Conservation (phyloP, 1,140 invertebrate genomes). For the Pachyrhynchus sulphureomaculatus region DNA sequence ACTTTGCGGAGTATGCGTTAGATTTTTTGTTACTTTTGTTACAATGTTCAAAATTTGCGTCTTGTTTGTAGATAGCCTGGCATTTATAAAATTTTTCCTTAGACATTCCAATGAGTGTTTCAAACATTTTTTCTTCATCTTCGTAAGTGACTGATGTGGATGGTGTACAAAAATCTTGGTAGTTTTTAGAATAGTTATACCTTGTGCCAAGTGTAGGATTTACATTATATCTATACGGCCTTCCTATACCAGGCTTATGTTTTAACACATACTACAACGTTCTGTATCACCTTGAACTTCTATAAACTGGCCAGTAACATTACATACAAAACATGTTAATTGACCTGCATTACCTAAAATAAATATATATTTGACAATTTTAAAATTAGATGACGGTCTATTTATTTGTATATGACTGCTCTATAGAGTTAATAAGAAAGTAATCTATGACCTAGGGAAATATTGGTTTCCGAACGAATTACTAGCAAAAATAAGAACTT, state of each 20-base stretch:
- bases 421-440: no score
- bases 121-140: constrained; percentile 32
- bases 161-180: constrained; percentile 7
- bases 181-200: constrained; percentile 13
- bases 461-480: no score
- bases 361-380: no score
- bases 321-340: constrained; percentile 21
- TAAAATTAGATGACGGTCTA: no score
- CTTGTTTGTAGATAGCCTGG: neutral
- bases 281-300: constrained; percentile 6
- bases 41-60: neutral
- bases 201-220: constrained; percentile 9
- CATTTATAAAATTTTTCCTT: constrained; percentile 11
- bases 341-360: constrained; percentile 15
- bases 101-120: constrained; percentile 17
- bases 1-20: neutral
- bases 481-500: no score
- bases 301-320: constrained; percentile 5
- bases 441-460: no score
- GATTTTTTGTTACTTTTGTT: constrained; percentile 1
- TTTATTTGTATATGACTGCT: no score
- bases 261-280: constrained; percentile 30
- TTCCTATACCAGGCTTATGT: constrained; percentile 42
- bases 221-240: constrained; percentile 37
- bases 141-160: constrained; percentile 18